Conservation (phyloP, 2,113 vertebrate species). For the Accipiter cooperii region DNA sequence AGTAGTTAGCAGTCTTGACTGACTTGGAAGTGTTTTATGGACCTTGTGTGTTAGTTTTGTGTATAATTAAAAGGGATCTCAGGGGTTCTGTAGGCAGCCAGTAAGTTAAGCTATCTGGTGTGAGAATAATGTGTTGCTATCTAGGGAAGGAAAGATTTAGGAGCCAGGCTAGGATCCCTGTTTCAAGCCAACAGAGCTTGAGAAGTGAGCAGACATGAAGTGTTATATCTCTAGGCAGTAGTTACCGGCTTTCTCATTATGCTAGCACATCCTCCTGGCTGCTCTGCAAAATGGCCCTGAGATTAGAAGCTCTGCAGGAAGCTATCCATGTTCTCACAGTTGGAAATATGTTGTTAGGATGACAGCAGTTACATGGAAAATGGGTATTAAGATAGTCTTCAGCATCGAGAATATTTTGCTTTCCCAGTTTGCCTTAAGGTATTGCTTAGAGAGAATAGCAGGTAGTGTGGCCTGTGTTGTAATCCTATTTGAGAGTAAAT, state of each 20-base stretch:
- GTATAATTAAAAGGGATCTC: slow-evolving; percentile 38
- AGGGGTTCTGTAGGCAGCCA: slow-evolving; percentile 19
- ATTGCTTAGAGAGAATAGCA: background rate
- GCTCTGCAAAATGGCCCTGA: slow-evolving; percentile 44
- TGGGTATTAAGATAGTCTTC: background rate
- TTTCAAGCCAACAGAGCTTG: slow-evolving; percentile 21
- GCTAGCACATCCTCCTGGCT: slow-evolving; percentile 39
- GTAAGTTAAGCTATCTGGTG: slow-evolving; percentile 21
- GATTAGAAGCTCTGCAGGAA: slow-evolving; percentile 55
- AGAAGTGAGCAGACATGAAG: background rate
- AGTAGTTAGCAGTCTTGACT: background rate
- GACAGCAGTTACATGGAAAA: slow-evolving; percentile 35
- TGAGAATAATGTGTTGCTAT: slow-evolving; percentile 13
- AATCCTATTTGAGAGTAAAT: slow-evolving; percentile 7
- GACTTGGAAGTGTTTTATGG: slow-evolving; percentile 25
- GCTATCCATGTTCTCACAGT: slow-evolving; percentile 34
- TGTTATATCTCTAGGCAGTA: slow-evolving; percentile 32
- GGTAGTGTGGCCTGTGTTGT: background rate
- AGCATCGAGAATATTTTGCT: background rate
- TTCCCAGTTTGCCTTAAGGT: slow-evolving; percentile 1
- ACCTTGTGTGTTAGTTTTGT: slow-evolving; percentile 42
- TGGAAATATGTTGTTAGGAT: slow-evolving; percentile 36
- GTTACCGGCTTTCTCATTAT: slow-evolving; percentile 26
- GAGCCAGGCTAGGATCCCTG: background rate
- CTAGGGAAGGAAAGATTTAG: slow-evolving; percentile 37